Percentiles rank a stretch among this genome's conserved stretches.
Conservation (phyloP, 2,113 vertebrate genomes). For the Erpornis zantholeuca region DNA sequence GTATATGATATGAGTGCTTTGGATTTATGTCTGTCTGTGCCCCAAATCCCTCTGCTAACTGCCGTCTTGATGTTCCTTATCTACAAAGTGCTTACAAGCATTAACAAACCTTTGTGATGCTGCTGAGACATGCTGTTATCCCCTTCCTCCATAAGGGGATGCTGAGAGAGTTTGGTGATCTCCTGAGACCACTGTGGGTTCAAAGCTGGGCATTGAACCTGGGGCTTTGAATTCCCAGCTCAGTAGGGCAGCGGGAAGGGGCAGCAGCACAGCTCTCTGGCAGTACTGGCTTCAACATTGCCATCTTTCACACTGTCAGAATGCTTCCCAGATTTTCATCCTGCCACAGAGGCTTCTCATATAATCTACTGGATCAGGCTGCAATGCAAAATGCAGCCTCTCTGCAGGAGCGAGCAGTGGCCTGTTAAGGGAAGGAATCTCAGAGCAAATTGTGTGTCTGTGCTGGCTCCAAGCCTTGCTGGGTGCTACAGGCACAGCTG, state of each 20-base stretch:
- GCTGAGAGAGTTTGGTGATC: background rate
- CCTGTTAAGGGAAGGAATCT: background rate
- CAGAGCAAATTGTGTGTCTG: background rate
- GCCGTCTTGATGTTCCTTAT: slow-evolving; percentile 41
- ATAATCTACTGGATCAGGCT: background rate
- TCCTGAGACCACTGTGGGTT: background rate
- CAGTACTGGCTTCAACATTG: background rate
- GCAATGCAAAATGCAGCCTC: background rate
- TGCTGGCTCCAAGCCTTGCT: background rate
- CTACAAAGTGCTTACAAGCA: slow-evolving; percentile 23
- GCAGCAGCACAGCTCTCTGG: background rate
- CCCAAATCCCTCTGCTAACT: slow-evolving; percentile 33
- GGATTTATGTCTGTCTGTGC: slow-evolving; percentile 24
- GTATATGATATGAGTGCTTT: background rate
- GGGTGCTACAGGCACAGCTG: background rate
- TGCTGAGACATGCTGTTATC: background rate
- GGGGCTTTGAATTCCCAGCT: background rate
- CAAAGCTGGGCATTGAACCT: background rate
- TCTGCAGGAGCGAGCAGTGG: background rate
- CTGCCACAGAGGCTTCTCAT: background rate
- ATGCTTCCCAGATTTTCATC: background rate
- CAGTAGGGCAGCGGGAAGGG: background rate
- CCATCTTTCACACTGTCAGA: background rate
- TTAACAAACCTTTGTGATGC: background rate
- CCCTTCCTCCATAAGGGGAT: background rate